Percentiles rank a stretch among this genome's conserved stretches.
phyloP scores from a whole-genome alignment of 2,113 vertebrate species.

The Lepisosteus osseus region DNA sequence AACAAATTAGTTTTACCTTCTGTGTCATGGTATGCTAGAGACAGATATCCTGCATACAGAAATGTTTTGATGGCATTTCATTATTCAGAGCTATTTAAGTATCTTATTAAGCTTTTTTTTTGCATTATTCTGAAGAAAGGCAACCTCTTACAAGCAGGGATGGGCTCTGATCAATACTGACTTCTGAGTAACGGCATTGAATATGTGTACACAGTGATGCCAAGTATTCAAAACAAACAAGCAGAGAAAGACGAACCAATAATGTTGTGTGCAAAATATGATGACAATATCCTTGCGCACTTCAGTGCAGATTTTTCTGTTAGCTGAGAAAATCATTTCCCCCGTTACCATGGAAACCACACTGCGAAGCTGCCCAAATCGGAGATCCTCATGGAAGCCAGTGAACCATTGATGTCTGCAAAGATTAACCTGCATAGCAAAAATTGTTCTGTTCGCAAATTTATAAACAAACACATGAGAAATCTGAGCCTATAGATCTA shows the following conservation, averaged over 20 bases:
- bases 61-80: background rate
- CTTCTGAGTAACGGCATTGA: constrained; percentile 38
- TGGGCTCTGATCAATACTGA: background rate
- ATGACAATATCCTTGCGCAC: constrained; percentile 64
- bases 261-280: constrained; percentile 50
- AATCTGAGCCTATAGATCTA: constrained; percentile 14
- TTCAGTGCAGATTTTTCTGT: constrained; percentile 54
- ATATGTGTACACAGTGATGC: constrained; percentile 23
- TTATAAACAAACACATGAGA: constrained; percentile 29
- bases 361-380: constrained; percentile 53
- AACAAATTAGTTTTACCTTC: too few species aligned
- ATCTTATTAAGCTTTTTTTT: constrained; percentile 3
- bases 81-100: background rate
- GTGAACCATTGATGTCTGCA: constrained; percentile 57
- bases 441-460: constrained; percentile 42
- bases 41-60: background rate
- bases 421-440: constrained; percentile 61
- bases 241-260: constrained; percentile 45
- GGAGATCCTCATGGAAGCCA: constrained; percentile 62
- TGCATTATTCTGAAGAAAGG: background rate
- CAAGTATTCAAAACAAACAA: constrained; percentile 19
- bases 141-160: background rate
- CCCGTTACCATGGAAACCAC: constrained; percentile 67
- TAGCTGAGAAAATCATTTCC: constrained; percentile 47
- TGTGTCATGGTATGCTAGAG: background rate